Percentiles rank a stretch among this genome's conserved stretches.
phyloP scores from a whole-genome alignment of 2,113 vertebrate genomes.

The Hemicordylus capensis region DNA sequence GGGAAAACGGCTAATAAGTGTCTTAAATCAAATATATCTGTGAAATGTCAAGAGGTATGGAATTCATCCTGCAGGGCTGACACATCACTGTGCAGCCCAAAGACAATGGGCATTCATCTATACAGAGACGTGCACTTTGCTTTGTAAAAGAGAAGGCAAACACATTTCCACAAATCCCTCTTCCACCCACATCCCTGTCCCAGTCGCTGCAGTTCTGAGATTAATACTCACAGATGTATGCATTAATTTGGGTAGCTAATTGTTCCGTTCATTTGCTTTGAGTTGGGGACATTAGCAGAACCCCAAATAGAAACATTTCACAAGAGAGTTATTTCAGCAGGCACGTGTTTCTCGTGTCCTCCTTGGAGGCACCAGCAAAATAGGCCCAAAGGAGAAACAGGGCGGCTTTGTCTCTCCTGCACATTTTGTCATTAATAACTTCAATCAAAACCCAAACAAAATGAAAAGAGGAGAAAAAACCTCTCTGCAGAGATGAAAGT shows the following conservation, averaged over 20 bases:
- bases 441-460: conserved; percentile 9
- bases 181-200: neutral
- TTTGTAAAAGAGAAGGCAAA: neutral
- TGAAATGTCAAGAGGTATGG: too few species aligned
- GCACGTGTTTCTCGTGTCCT: neutral
- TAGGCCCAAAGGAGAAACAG: neutral
- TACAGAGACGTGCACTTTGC: too few species aligned
- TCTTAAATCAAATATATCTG: too few species aligned
- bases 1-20: too few species aligned
- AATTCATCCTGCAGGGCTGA: too few species aligned
- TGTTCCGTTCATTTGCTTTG: neutral
- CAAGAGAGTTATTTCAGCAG: neutral
- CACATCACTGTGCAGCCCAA: neutral
- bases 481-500: neutral
- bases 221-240: neutral
- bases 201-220: neutral
- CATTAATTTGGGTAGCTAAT: neutral
- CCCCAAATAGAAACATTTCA: neutral
- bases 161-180: neutral
- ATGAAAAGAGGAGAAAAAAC: neutral
- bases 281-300: neutral
- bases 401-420: neutral
- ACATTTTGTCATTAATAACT: neutral
- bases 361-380: neutral
- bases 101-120: neutral